phyloP scores from a whole-genome alignment of 2,888 invertebrate genomes.

The Pseudanteris insignis region DNA sequence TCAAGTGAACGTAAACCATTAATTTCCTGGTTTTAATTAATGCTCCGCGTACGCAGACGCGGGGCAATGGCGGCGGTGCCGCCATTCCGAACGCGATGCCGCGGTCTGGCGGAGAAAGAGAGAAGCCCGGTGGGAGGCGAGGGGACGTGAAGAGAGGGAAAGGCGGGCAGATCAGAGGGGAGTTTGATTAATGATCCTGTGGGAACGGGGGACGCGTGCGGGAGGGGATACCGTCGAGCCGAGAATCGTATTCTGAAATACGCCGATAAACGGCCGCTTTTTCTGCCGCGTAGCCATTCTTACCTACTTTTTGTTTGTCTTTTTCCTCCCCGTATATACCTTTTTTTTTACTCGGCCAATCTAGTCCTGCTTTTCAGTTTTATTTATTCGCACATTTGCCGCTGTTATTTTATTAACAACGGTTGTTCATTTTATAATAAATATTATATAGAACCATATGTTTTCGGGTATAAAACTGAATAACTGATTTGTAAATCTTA shows the following conservation, averaged over 20 bases:
- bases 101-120: slow-evolving; percentile 5
- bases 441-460: too few species aligned
- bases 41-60: slow-evolving; percentile 60
- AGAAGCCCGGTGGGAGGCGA: slow-evolving; percentile 43
- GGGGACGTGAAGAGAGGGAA: slow-evolving; percentile 36
- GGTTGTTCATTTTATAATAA: too few species aligned
- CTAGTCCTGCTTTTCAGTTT: too few species aligned
- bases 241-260: slow-evolving; percentile 59
- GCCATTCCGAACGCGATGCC: slow-evolving; percentile 34
- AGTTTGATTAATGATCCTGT: slow-evolving; percentile 64
- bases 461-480: too few species aligned
- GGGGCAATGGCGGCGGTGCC: slow-evolving; percentile 60
- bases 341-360: too few species aligned
- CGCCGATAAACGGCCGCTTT: slow-evolving; percentile 53
- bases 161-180: slow-evolving; percentile 54
- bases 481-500: too few species aligned
- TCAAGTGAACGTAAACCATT: slow-evolving; percentile 52
- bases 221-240: slow-evolving; percentile 17
- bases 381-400: too few species aligned
- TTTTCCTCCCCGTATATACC: too few species aligned
- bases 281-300: slow-evolving; percentile 29
- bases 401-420: too few species aligned
- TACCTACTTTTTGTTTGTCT: slow-evolving; percentile 43
- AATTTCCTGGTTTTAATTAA: slow-evolving; percentile 67
- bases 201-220: slow-evolving; percentile 45